Conservation (phyloP, 2,797 vertebrate genomes). For the Clarias pachynema region DNA sequence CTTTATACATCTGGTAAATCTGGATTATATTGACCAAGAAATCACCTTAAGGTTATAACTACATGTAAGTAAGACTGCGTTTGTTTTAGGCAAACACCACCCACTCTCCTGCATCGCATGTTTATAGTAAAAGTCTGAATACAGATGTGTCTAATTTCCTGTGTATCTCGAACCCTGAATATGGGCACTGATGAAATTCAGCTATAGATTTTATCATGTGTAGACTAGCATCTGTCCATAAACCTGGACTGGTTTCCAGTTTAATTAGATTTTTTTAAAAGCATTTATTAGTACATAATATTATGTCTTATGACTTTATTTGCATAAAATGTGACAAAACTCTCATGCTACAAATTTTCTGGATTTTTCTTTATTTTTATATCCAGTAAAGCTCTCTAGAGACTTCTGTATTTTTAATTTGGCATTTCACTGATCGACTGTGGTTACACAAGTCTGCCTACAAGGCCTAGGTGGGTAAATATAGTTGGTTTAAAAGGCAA, state of each 20-base stretch:
- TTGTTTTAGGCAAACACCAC: not conserved
- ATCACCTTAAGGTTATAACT: not conserved
- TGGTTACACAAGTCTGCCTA: constrained; percentile 14
- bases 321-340: not conserved
- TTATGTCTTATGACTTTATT: not conserved
- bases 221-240: not conserved
- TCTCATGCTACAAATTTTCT: not conserved
- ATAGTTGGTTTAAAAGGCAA: not conserved
- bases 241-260: not conserved
- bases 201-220: not conserved
- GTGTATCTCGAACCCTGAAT: not conserved
- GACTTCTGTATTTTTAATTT: constrained; percentile 6
- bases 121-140: not conserved
- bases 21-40: not conserved
- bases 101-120: not conserved
- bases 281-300: not conserved
- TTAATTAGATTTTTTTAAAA: not conserved
- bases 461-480: constrained; percentile 23
- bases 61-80: not conserved
- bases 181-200: not conserved
- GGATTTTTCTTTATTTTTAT: not conserved
- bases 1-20: not conserved
- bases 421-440: constrained; percentile 3
- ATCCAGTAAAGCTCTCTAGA: not conserved
- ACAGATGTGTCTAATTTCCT: not conserved